These are phyloP conservation scores for Pangasius sanitwongsei DNA, from an alignment of 2,797 vertebrate species.

Conservation along the genomic window DNA sequence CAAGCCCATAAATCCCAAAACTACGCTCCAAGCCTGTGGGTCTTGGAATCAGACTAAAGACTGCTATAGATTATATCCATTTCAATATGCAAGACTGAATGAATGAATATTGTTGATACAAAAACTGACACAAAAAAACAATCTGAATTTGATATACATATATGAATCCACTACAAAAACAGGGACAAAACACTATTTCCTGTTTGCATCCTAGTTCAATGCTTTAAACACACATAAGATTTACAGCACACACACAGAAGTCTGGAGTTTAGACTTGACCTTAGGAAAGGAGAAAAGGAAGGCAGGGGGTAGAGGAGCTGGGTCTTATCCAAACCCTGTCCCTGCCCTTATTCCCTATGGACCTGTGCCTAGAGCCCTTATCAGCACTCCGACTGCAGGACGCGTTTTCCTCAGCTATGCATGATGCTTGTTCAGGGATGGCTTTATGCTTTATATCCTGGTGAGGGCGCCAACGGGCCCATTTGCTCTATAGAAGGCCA, in stretches of 20 bases:
- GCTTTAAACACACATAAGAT: neutral
- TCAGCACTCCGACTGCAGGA: neutral
- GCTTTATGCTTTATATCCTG: neutral
- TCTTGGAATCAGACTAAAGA: neutral
- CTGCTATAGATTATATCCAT: neutral
- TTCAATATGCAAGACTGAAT: neutral
- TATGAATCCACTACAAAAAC: too few species aligned
- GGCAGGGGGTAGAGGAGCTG: neutral
- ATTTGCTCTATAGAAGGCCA: constrained; percentile 6
- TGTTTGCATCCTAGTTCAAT: neutral
- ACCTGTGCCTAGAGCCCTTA: neutral
- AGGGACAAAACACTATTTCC: neutral
- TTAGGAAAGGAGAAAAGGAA: neutral
- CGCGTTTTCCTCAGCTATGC: neutral
- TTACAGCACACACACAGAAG: neutral
- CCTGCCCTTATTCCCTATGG: too few species aligned
- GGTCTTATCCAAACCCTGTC: neutral
- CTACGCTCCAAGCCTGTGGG: neutral
- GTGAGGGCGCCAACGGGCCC: neutral
- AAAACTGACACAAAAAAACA: neutral
- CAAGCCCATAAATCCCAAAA: neutral
- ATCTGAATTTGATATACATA: too few species aligned
- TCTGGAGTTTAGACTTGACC: neutral
- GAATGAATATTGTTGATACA: neutral
- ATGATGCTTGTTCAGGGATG: neutral